A percentile compares a stretch with the other conserved stretches of the same genome.
Evolutionary conservation across 2,888 invertebrate genomes (phyloP).

Genomic region (Petrolisthes manimaculis): DNA sequence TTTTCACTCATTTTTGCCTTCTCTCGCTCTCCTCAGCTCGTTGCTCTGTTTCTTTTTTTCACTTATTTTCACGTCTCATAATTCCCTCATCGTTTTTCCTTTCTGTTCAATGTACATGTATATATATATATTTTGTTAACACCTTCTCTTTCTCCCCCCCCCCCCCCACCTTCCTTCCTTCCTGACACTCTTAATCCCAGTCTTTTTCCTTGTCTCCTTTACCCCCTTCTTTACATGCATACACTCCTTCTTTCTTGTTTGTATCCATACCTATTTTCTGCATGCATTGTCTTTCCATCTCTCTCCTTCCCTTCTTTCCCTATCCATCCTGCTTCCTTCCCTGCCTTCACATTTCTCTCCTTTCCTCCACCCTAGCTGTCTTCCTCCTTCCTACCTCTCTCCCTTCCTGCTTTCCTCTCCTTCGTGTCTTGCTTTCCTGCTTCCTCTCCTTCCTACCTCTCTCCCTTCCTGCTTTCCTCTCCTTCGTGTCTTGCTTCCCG

Average conservation of each 20-base stretch:
- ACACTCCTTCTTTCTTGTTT: neutral
- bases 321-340: neutral
- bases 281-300: neutral
- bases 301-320: neutral
- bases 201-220: neutral
- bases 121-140: neutral
- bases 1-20: too few relatives aligned
- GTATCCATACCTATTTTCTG: neutral
- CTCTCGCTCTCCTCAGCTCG: too few relatives aligned
- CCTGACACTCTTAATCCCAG: neutral
- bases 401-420: neutral
- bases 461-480: neutral
- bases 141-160: neutral
- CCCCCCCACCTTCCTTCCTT: neutral
- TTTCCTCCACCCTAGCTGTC: neutral
- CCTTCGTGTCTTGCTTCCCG: neutral
- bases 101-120: neutral
- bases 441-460: conserved; percentile 6
- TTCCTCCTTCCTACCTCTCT: neutral
- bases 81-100: neutral
- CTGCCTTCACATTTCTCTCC: neutral
- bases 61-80: too few relatives aligned
- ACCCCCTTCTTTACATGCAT: neutral
- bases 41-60: too few relatives aligned
- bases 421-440: neutral